Conservation (phyloP, 2,888 invertebrate species). For the Podabrus alpinus region DNA sequence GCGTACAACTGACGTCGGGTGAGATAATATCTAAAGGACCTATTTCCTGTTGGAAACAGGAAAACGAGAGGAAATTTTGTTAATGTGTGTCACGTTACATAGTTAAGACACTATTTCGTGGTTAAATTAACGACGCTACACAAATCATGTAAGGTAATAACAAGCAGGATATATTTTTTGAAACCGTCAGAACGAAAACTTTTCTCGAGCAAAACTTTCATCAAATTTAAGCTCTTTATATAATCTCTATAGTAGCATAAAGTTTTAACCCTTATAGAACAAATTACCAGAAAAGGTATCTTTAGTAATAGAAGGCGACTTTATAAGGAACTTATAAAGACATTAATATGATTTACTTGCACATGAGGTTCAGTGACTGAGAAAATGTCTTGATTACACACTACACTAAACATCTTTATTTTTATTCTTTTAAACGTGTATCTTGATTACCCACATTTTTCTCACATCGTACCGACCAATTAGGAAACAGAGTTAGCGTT, state of each 20-base stretch:
- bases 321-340: constrained; percentile 22
- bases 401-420: constrained; percentile 22
- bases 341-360: constrained; percentile 28
- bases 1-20: background rate
- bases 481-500: too few relatives aligned
- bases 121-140: background rate
- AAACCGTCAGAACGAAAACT: background rate
- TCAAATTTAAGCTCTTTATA: constrained; percentile 12
- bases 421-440: background rate
- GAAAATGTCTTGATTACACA: constrained; percentile 29
- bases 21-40: constrained; percentile 6
- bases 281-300: constrained; percentile 10
- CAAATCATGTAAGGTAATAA: background rate
- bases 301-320: constrained; percentile 4
- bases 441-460: too few relatives aligned
- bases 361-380: constrained; percentile 19
- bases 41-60: constrained; percentile 19
- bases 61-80: constrained; percentile 7
- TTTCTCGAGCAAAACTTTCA: background rate
- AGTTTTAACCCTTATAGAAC: constrained; percentile 8
- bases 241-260: constrained; percentile 3
- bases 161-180: background rate
- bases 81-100: background rate
- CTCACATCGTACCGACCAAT: too few relatives aligned
- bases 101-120: background rate